phyloP scores from a whole-genome alignment of 2,888 invertebrate species.

The Acronicta aceris region DNA sequence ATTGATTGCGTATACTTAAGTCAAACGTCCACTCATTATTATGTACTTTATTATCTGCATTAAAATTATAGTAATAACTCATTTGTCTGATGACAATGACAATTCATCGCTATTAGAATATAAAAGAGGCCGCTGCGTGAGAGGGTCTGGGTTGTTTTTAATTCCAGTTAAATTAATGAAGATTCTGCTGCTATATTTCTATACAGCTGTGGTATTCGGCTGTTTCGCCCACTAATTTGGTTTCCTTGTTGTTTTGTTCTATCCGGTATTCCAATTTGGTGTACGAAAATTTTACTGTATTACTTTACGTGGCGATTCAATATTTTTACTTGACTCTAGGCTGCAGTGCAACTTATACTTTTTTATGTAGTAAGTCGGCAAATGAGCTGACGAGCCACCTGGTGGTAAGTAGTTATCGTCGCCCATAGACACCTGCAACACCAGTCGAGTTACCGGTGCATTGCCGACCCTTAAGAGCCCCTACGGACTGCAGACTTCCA shows the following conservation, averaged over 20 bases:
- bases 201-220: conserved; percentile 58
- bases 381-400: too few species aligned
- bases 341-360: too few species aligned
- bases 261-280: conserved; percentile 17
- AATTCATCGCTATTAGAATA: conserved; percentile 81
- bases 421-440: too few species aligned
- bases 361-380: too few species aligned
- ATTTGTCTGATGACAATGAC: conserved; percentile 69
- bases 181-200: conserved; percentile 73
- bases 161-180: conserved; percentile 80
- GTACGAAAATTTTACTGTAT: conserved; percentile 11
- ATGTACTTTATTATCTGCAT: conserved; percentile 39
- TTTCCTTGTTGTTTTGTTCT: conserved; percentile 51
- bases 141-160: conserved; percentile 78
- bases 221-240: conserved; percentile 53
- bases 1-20: too few species aligned
- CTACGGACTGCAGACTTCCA: too few species aligned
- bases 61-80: conserved; percentile 45
- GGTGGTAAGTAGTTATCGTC: too few species aligned
- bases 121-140: conserved; percentile 71
- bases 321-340: background rate
- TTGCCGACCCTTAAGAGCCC: too few species aligned
- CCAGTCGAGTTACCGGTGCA: too few species aligned
- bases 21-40: conserved; percentile 1
- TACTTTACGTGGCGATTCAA: conserved; percentile 10